These are phyloP conservation scores for Pasiphila rectangulata DNA, from an alignment of 2,888 invertebrate species.

Conservation along the genomic window DNA sequence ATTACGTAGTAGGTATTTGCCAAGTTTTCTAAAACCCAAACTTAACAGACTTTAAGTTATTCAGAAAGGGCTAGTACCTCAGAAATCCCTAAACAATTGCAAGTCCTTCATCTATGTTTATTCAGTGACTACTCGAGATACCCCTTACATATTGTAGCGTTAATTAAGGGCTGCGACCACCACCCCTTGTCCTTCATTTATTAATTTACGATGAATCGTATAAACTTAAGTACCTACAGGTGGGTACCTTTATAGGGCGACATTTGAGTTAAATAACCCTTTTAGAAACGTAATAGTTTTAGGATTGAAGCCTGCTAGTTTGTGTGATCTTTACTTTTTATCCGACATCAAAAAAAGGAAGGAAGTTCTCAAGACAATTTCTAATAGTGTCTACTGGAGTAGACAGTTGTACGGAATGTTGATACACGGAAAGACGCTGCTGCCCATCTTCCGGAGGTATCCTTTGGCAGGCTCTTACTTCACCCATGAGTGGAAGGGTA, in stretches of 20 bases:
- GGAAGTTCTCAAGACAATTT: too few relatives aligned
- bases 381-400: too few relatives aligned
- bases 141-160: slow-evolving; percentile 30
- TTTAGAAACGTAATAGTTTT: background rate
- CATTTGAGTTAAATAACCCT: background rate
- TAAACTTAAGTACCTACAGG: slow-evolving; percentile 34
- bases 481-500: too few relatives aligned
- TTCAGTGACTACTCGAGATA: slow-evolving; percentile 20
- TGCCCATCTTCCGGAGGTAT: too few relatives aligned
- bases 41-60: background rate
- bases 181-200: slow-evolving; percentile 30
- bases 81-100: slow-evolving; percentile 2
- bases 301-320: too few relatives aligned
- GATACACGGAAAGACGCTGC: too few relatives aligned
- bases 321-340: too few relatives aligned
- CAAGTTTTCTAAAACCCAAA: background rate
- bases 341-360: too few relatives aligned
- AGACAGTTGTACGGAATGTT: too few relatives aligned
- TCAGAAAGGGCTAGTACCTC: background rate
- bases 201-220: slow-evolving; percentile 34
- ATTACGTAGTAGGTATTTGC: too few relatives aligned
- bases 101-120: slow-evolving; percentile 12
- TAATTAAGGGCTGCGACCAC: slow-evolving; percentile 27
- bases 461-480: too few relatives aligned
- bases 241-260: slow-evolving; percentile 10